Base-by-base conservation (phyloP, 2,888 invertebrate species). In the Mechanitis mazaeus region DNA sequence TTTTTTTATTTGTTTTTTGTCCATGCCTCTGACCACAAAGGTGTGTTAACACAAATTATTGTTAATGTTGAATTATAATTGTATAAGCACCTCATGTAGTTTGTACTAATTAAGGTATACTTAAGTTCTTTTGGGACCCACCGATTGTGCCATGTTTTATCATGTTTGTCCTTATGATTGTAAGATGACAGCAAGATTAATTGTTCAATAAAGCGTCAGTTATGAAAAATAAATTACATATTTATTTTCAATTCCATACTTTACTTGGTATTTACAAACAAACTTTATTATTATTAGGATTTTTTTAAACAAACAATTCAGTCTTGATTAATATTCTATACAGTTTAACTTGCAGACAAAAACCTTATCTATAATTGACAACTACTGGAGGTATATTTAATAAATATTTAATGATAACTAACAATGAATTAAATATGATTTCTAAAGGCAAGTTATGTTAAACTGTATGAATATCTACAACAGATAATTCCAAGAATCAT, bases 141-240 rank as follows among this genome's bases (percentile, higher is more conserved):
- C 68, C 66, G 65, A 67, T 46, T 63, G 66, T 71, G 70, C 69
- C 72, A 70, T 71, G 55, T 56, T 61, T 61, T 69, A 68, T 72
- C 66, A 68, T 69, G 62, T 65, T 55, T 56, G 12, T 55, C 20
- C 33, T 53, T 67, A 58, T 64, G 54, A 55, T 45, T 60, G 45
- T 60, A 28, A 47, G n/a, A n/a, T 55, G 50, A 61, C 58, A 54
- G 56, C 58, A 59, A 54, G 62, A 45, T 55, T 45, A 28, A 55
- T 65, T 61, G 59, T 66, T 50, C 54, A 68, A 68, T 66, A 68
- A 68, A 68, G 66, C 54, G 35, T 50, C 57, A 61, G 38, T 59
- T 77, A 72, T 81, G 71, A 80, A 87, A 87, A 87, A 88, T 87
- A 87, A 86, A 81, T 87, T 84, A 84, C 81, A 72, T 80, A 77